phyloP scores from a whole-genome alignment of 2,888 invertebrate species.

The Euclidia mi region DNA sequence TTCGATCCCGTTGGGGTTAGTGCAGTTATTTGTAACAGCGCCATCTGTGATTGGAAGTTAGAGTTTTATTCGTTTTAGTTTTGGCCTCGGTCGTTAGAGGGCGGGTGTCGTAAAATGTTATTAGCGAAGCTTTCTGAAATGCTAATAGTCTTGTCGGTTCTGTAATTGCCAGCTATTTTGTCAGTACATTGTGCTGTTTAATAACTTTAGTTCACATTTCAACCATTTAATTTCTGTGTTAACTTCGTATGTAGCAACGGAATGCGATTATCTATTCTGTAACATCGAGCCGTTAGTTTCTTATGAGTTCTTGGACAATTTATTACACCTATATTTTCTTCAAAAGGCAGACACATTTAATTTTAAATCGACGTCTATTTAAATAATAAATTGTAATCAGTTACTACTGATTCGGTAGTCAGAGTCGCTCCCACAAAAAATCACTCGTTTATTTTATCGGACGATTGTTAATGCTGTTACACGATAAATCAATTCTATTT shows the following conservation, averaged over 20 bases:
- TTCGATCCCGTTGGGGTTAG: slow-evolving; percentile 60
- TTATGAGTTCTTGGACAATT: too few species aligned
- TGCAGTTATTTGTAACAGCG: slow-evolving; percentile 63
- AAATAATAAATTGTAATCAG: neutral
- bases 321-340: too few species aligned
- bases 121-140: slow-evolving; percentile 49
- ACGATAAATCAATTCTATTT: slow-evolving; percentile 42
- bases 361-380: neutral
- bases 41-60: slow-evolving; percentile 71
- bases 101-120: slow-evolving; percentile 63
- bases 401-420: neutral
- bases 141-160: slow-evolving; percentile 45
- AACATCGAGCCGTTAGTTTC: too few species aligned
- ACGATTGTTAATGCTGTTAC: slow-evolving; percentile 11
- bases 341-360: neutral
- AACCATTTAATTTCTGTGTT: too few species aligned
- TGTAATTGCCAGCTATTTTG: slow-evolving; percentile 2
- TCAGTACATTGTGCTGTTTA: slow-evolving; percentile 2
- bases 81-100: slow-evolving; percentile 61
- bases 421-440: slow-evolving; percentile 27
- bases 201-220: neutral
- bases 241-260: too few species aligned
- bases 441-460: slow-evolving; percentile 9
- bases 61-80: slow-evolving; percentile 72
- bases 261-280: too few species aligned